A percentile compares a stretch with the other conserved stretches of the same genome.
Conservation (phyloP, 2,888 invertebrate species). For the Glyphotaelius pellucidus region DNA sequence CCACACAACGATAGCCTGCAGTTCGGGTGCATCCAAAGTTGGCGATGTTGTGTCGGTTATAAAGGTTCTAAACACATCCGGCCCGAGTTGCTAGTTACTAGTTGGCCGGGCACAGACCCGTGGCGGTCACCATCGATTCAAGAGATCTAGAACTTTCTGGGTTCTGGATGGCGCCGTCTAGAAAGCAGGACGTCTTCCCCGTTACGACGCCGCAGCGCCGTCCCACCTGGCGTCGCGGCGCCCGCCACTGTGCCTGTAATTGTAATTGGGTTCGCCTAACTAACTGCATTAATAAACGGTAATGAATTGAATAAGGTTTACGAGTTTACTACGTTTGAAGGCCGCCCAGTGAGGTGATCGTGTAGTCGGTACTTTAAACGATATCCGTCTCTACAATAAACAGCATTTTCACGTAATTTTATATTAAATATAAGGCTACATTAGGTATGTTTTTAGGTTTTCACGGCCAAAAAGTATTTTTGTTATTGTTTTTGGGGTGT, state of each 20-base stretch:
- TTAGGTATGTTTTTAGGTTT: background rate
- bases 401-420: background rate
- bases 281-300: conserved; percentile 74
- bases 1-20: background rate
- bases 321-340: conserved; percentile 65
- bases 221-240: conserved; percentile 66
- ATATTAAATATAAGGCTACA: too few relatives aligned
- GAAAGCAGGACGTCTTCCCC: conserved; percentile 53
- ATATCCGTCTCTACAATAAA: background rate
- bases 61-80: background rate
- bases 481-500: too few relatives aligned
- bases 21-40: background rate
- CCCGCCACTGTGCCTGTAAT: conserved; percentile 64
- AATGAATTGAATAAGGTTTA: conserved; percentile 71
- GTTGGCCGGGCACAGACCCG: background rate
- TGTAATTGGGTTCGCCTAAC: conserved; percentile 72
- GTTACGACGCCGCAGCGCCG: conserved; percentile 67
- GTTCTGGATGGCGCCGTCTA: background rate
- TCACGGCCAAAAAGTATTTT: too few relatives aligned
- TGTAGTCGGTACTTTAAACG: conserved; percentile 13
- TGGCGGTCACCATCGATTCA: background rate
- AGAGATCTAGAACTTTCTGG: background rate
- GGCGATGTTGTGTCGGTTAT: background rate
- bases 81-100: background rate
- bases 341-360: conserved; percentile 46